Evolutionary conservation across 2,797 vertebrate genomes (phyloP).

Genomic region (Luscinia luscinia): DNA sequence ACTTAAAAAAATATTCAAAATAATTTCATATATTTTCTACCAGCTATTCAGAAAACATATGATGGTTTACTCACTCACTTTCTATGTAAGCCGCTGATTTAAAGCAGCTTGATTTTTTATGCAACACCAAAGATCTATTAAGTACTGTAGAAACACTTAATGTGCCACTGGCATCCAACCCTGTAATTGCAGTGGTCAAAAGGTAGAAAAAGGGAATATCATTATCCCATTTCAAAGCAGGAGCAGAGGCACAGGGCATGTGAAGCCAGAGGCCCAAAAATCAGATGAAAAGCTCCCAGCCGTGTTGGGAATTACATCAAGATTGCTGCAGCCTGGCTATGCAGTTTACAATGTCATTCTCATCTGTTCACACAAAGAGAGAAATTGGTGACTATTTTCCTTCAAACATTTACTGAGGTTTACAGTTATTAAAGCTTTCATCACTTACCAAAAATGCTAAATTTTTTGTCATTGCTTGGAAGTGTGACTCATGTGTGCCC

Average conservation of each 20-base stretch:
- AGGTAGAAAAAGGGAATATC: conserved; percentile 33
- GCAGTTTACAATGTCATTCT: conserved; percentile 28
- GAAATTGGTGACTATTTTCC: conserved; percentile 5
- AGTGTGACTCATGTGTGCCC: not conserved
- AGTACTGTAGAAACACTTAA: conserved; percentile 39
- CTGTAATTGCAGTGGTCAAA: conserved; percentile 41
- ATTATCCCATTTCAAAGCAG: conserved; percentile 51
- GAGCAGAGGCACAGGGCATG: conserved; percentile 2
- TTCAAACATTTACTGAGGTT: conserved; percentile 12
- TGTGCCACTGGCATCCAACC: not conserved
- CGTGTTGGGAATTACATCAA: conserved; percentile 26
- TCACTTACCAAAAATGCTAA: not conserved
- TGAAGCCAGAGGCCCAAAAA: conserved; percentile 44
- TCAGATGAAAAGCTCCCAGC: conserved; percentile 22
- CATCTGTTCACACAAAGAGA: not conserved
- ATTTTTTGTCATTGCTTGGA: not conserved
- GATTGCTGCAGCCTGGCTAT: not conserved
- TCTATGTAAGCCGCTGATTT: not conserved
- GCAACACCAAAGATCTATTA: not conserved
- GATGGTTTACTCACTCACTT: not conserved
- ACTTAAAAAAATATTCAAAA: not conserved
- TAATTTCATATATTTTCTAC: not conserved
- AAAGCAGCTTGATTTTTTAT: conserved; percentile 27
- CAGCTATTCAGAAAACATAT: not conserved
- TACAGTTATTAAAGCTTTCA: conserved; percentile 37